Base-by-base conservation (phyloP, 2,797 vertebrate genomes). In the Aplochiton taeniatus region DNA sequence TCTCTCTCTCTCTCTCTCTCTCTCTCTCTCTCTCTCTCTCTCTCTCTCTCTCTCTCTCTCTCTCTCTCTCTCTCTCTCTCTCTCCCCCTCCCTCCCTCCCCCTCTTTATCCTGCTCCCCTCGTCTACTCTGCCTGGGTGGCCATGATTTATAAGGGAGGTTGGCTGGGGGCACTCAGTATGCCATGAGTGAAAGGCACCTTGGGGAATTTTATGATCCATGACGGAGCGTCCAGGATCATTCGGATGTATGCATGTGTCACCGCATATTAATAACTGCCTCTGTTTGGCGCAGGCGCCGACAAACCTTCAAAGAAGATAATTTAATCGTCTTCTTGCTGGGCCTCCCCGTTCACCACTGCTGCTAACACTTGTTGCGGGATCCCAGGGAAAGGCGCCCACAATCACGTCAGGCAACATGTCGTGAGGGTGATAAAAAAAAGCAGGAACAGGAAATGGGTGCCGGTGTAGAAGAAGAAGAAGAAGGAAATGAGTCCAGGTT, bases 161-260 rank as follows among this genome's bases (percentile, higher is more conserved):
- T 75, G 31, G 69, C 63, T 61, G 76, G 74, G 57, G 49, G 63
- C 79, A 81, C 80, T 91, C 83, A 85, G 81, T 85, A 77, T 76
- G 81, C 68, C 8, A 85, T 83, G 85, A 89, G 78, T 68, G 68
- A 91, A 93, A 91, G 90, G 91, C 90, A 91, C 91, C 90, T 91
- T 91, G 89, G 88, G 88, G 88, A 88, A 79, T 90, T 91, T 90
- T 91, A 93, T 90, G 90, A 90, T 85, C 90, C 90, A 87, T 86
- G 87, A 89, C 87, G 77, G 88, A 85, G 85, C 85, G 77, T 85
- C 80, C 78, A 7, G 85, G 87, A 91, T 89, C 86, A 86, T 89
- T 85, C 82, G 77, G 88, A 87, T 85, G 88, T 88, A 89, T 88
- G 89, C 84, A 88, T 86, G 88, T 90, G 91, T 92, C 89, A 88